These are phyloP conservation scores for Manis crassicaudata DNA, from an alignment of 2,797 vertebrate species.

Conservation along the genomic window DNA sequence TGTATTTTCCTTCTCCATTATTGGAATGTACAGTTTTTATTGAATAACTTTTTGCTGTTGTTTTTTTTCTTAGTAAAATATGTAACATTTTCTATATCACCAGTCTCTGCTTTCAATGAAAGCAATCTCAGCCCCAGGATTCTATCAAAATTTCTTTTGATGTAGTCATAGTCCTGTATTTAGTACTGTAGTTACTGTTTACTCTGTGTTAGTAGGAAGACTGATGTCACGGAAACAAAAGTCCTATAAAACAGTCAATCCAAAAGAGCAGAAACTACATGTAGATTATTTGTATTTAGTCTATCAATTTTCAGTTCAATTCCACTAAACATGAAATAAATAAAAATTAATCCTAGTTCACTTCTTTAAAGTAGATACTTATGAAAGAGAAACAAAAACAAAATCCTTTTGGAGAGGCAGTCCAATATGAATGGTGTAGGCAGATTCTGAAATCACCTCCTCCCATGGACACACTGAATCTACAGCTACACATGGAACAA, in stretches of 20 bases:
- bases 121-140: constrained; percentile 17
- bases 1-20: constrained; percentile 44
- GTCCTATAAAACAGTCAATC: constrained; percentile 49
- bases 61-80: constrained; percentile 17
- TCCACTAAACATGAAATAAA: constrained; percentile 47
- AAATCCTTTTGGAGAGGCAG: background rate
- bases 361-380: constrained; percentile 19
- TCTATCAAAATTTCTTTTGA: constrained; percentile 60
- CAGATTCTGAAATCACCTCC: background rate
- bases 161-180: background rate
- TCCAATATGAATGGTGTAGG: background rate
- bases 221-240: constrained; percentile 62
- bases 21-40: constrained; percentile 40
- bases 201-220: constrained; percentile 25
- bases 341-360: constrained; percentile 11
- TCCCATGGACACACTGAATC: background rate
- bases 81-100: constrained; percentile 51
- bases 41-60: constrained; percentile 38
- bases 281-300: constrained; percentile 35
- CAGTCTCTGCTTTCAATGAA: constrained; percentile 4
- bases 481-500: background rate
- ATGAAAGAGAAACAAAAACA: constrained; percentile 37
- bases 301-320: constrained; percentile 50
- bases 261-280: constrained; percentile 34
- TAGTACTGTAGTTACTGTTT: constrained; percentile 17